Percentiles rank a stretch among this genome's conserved stretches.
phyloP scores from a whole-genome alignment of 1,140 invertebrate species.

The Lysiphlebus fabarum region DNA sequence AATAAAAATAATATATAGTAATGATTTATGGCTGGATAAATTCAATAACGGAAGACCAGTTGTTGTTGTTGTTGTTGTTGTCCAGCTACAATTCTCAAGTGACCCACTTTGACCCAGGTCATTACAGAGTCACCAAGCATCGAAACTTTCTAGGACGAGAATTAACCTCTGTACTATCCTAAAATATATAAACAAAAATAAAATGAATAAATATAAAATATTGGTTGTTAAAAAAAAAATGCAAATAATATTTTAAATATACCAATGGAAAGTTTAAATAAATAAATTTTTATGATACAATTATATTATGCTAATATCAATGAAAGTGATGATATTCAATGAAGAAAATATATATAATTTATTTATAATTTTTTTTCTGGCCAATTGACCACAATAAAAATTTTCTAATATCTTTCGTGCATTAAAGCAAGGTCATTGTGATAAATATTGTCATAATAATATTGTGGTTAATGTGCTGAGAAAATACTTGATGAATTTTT shows the following conservation, averaged over 20 bases:
- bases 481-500: too few relatives aligned
- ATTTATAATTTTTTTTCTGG: not conserved
- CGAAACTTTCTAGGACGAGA: slow-evolving; percentile 11
- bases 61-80: too few relatives aligned
- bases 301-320: too few relatives aligned
- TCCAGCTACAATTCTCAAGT: slow-evolving; percentile 15
- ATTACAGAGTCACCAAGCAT: slow-evolving; percentile 8
- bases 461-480: not conserved
- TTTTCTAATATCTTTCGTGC: slow-evolving; percentile 5
- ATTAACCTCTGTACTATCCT: not conserved
- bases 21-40: slow-evolving; percentile 18
- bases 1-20: too few relatives aligned
- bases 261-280: too few relatives aligned
- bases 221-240: too few relatives aligned
- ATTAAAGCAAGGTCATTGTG: slow-evolving; percentile 11
- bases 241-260: too few relatives aligned
- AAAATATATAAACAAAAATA: not conserved
- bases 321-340: not conserved
- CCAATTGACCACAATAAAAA: not conserved
- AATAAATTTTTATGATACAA: too few relatives aligned
- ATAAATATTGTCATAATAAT: slow-evolving; percentile 5
- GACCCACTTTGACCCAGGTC: slow-evolving; percentile 27
- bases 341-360: not conserved
- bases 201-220: too few relatives aligned
- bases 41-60: slow-evolving; percentile 20